Percentiles rank a stretch among this genome's conserved stretches.
These are phyloP conservation scores for Protonemura montana DNA, from an alignment of 2,888 invertebrate genomes.

Conservation along the genomic window DNA sequence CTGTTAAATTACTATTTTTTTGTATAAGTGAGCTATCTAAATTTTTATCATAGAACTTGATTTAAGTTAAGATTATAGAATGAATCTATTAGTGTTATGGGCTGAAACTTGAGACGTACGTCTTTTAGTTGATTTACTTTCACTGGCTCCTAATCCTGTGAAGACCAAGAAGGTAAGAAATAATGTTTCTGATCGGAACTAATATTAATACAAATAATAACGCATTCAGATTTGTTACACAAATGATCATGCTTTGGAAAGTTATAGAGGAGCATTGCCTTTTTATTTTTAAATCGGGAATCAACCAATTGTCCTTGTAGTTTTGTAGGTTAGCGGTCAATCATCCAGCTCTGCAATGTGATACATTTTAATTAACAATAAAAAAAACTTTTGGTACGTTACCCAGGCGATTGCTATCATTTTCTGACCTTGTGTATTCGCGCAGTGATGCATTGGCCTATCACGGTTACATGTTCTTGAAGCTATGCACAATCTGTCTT, in stretches of 20 bases:
- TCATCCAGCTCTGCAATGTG: background rate
- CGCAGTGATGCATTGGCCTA: background rate
- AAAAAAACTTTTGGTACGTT: too few species aligned
- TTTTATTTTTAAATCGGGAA: background rate
- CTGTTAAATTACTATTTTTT: background rate
- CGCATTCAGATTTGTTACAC: too few species aligned
- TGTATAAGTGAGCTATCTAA: background rate
- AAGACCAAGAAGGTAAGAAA: too few species aligned
- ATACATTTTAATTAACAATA: background rate
- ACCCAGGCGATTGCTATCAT: background rate
- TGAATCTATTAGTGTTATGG: background rate
- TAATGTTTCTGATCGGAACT: too few species aligned
- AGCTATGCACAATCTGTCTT: background rate
- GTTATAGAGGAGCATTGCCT: too few species aligned
- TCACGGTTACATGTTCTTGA: background rate
- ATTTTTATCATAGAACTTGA: background rate
- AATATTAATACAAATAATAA: too few species aligned
- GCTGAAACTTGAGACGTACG: background rate
- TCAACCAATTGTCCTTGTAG: background rate
- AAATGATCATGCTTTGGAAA: too few species aligned
- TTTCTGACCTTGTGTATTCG: background rate
- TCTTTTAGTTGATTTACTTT: background rate
- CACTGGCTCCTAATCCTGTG: too few species aligned
- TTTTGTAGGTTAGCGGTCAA: background rate
- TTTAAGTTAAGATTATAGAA: background rate